Conservation (phyloP, 2,888 invertebrate species). For the Zygaena filipendulae region DNA sequence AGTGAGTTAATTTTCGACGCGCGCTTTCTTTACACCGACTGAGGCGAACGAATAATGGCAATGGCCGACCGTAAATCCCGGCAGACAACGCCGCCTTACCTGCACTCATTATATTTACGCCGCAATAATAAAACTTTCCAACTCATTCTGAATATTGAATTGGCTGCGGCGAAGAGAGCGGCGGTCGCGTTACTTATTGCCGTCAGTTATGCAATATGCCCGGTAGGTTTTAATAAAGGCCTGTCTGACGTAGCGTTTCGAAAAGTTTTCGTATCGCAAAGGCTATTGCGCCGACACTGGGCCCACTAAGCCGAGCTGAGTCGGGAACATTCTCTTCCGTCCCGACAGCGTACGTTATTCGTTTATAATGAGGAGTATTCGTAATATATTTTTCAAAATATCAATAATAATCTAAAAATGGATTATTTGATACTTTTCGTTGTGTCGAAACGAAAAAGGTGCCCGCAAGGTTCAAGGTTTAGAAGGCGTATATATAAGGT, state of each 20-base stretch:
- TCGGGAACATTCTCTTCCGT: no score
- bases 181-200: conserved; percentile 61
- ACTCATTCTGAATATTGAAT: conserved; percentile 64
- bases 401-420: no score
- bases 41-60: conserved; percentile 37
- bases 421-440: no score
- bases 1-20: conserved; percentile 42
- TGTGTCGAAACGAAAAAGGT: no score
- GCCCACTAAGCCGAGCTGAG: conserved; percentile 37
- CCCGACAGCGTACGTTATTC: no score
- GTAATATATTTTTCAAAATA: no score
- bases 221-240: conserved; percentile 63
- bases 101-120: conserved; percentile 67
- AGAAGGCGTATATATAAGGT: no score
- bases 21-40: conserved; percentile 36
- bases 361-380: no score
- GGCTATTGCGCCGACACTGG: conserved; percentile 50
- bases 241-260: conserved; percentile 45
- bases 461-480: no score
- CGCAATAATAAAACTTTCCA: conserved; percentile 66
- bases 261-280: conserved; percentile 63
- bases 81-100: conserved; percentile 58
- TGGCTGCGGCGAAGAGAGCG: conserved; percentile 43
- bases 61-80: conserved; percentile 48
- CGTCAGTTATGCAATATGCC: conserved; percentile 59